Base-by-base conservation (phyloP, 2,797 vertebrate species). In the Bufotes viridis region DNA sequence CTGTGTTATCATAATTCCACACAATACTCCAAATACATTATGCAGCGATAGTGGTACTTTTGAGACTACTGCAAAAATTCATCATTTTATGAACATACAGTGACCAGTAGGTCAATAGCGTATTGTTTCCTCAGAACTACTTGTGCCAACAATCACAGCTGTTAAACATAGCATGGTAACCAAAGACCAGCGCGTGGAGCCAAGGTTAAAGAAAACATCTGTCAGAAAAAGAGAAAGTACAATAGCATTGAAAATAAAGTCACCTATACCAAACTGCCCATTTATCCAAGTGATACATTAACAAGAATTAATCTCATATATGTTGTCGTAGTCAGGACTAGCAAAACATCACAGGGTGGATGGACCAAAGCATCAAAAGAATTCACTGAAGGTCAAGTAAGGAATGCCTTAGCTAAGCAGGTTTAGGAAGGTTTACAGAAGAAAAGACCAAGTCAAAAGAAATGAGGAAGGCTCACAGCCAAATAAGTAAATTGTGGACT, bases 141-240 rank as follows among this genome's bases (percentile, higher is more conserved):
- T 83, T 89, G 17, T 91, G 92, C 91, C 92, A 93, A 92, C 22
- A 72, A 81, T 86, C 90, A 90, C 92, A 94, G 92, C 91, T 94
- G 91, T 75, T 93, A 60, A 93, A 78, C 42, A 88, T 92, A 90
- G 26, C 86, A 87, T 89, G 76, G n/a, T 87, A 89, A 67, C 88
- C 63, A 84, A 15, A 88, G 6, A 34, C 14, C 58, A 90, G 53
- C 11, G 7, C n/a, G 81, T 90, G 70, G 15, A 34, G 86, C 63
- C 82, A 91, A 82, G 80, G 69, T 85, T 89, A 92, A 90, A 60
- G 42, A 63, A 85, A 60, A 92, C 76, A 78, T 91, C 81, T 57
- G 83, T 78, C 84, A 91, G 79, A 67, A 42, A 87, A 81, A 90
- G 74, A 29, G 91, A 74, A 87, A 7, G 29, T 22, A 90, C 11